Evolutionary conservation across 2,888 invertebrate genomes (phyloP), one percentile per base, ranked within the genome.

Genomic region (Dinocampus coccinellae): DNA sequence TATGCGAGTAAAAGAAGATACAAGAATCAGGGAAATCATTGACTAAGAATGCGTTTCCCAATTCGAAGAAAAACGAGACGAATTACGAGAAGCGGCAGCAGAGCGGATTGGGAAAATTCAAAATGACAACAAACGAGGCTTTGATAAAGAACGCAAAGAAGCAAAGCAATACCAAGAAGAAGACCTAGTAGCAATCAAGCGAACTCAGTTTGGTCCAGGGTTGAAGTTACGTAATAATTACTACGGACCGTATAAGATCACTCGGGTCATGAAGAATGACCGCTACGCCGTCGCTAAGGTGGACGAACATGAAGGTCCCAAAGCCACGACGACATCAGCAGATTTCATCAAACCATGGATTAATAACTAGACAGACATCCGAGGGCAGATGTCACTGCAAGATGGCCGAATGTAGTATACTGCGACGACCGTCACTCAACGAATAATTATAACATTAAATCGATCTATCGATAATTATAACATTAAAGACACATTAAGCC

Each of bases 181-280:
- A 4, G 75, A 76, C 16, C 22, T 78, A 22, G 77, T 78, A 0
- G 76, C 76, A 2, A 77, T 79, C 16, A 72, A 70, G n/a, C 36
- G 74, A 6, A 78, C 76, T 1, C 77, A 79, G 47, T 9, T 53
- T 6, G 76, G 73, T 1, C 73, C 77, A 2, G 77, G 77, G 6
- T 39, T 72, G 6, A 77, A 77, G 53, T 36, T 77, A 10, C 20
- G 57, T n/a, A 2, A 60, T 7, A 79, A 76, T 29, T 79, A 65
- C 39, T 24, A 77, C 3, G 77, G 77, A 33, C 74, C 76, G 6
- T 79, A 77, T 13, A n/a, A 16, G 22, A 61, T 76, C 11, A 61
- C 22, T 10, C 53, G 58, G 9, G 70, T 69, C 1, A 33, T 74
- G 26, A 65, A 73, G 2, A 74, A 75, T 24, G 73, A 75, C 42